Evolutionary conservation across 2,113 vertebrate genomes (phyloP), one percentile per base, ranked within the genome.

Genomic region (Scytalopus superciliaris): DNA sequence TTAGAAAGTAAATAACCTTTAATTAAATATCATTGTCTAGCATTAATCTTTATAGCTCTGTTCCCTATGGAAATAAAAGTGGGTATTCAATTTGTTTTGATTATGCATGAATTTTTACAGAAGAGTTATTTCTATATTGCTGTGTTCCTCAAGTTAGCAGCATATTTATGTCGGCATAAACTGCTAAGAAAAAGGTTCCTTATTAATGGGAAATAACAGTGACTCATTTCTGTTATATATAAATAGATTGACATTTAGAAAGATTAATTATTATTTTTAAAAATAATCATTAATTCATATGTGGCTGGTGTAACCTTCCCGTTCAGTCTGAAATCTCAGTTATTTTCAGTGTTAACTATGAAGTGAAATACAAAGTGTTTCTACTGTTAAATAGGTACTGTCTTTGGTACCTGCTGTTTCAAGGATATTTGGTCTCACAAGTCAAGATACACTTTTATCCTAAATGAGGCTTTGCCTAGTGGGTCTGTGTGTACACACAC

Each of bases 1-100:
- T 97, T 98, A 96, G 81, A 97, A 97, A 98, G 95, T 97, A 98
- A 98, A 98, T 98, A 98, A 96, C 94, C 94, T 98, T 98, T 98
- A 98, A 98, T 98, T 98, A 98, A 98, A 98, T 98, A 98, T 96
- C 97, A 97, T 98, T 97, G 97, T 98, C 97, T 96, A 96, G 87
- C 96, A 98, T 98, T 98, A 98, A 98, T 98, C 98, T 98, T 97
- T 95, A 97, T 95, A 94, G 93, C 74, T 79, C 69, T 83, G 91
- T 93, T 98, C 97, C 97, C 97, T 80, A 73, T 96, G 97, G 98
- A 98, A 98, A 98, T 98, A 97, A 97, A 96, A 97, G 92, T 96
- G 95, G 96, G 92, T 97, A 98, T 98, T 98, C 97, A 93, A 97
- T 98, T 98, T 98, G 97, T 98, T 98, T 98, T 98, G 97, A 97